A percentile compares a stretch with the other conserved stretches of the same genome.
Conservation (phyloP, 2,113 vertebrate species). For the Brienomyrus brachyistius region DNA sequence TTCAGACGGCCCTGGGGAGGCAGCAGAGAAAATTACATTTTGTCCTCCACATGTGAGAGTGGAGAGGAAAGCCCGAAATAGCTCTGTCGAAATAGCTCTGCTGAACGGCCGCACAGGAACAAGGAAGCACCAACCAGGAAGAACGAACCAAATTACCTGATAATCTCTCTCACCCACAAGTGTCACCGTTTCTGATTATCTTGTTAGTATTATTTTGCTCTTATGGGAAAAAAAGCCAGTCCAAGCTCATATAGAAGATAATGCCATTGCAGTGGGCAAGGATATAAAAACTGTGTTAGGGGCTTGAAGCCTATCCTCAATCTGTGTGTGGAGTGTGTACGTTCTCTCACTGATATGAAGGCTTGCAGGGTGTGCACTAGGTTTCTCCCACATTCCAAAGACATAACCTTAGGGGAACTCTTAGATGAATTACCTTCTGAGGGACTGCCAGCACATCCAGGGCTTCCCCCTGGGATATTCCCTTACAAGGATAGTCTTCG, state of each 20-base stretch:
- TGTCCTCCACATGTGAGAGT: not conserved
- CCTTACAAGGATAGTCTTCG: not conserved
- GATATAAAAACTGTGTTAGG: not conserved
- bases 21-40: not conserved
- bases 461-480: not conserved
- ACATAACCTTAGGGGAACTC: not conserved
- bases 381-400: not conserved
- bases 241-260: not conserved
- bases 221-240: not conserved
- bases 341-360: not conserved
- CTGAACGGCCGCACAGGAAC: not conserved
- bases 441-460: not conserved
- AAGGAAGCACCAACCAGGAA: not conserved
- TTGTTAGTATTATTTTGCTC: not conserved
- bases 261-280: not conserved
- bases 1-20: not conserved
- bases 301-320: not conserved
- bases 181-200: not conserved
- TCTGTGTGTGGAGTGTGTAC: not conserved
- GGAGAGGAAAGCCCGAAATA: not conserved
- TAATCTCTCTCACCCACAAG: not conserved
- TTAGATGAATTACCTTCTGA: not conserved
- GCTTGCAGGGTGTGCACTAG: not conserved
- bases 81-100: not conserved
- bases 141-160: not conserved